Evolutionary conservation across 2,113 vertebrate species (phyloP).

Genomic region (Dasyprocta punctata): DNA sequence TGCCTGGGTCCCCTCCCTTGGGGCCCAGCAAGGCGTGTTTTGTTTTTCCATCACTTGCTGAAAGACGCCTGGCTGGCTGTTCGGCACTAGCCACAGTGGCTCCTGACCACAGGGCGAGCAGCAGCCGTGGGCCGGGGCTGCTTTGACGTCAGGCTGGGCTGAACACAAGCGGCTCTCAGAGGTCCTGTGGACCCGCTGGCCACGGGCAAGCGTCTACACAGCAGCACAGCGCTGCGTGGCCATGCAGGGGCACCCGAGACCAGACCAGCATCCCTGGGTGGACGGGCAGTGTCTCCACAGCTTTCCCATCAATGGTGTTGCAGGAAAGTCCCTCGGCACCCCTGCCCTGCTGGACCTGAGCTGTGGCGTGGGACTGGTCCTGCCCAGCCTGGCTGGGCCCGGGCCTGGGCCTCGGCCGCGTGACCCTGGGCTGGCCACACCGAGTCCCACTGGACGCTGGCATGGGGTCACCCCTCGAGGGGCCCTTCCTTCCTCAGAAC

Average conservation of each 20-base stretch:
- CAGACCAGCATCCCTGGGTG: not conserved
- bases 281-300: accelerated
- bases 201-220: accelerated
- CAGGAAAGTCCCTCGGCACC: accelerated
- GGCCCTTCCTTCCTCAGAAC: not conserved
- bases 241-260: not conserved
- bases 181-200: accelerated
- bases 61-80: not conserved
- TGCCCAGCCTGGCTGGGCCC: accelerated
- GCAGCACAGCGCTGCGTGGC: accelerated
- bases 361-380: not conserved
- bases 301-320: not conserved
- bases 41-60: accelerated
- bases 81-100: accelerated
- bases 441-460: accelerated
- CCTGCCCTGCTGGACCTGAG: not conserved
- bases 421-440: accelerated
- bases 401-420: accelerated
- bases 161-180: not conserved
- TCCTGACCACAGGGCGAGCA: accelerated
- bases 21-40: not conserved
- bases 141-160: accelerated
- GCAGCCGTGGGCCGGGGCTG: accelerated
- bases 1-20: not conserved
- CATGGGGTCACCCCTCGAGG: accelerated